Percentiles rank a stretch among this genome's conserved stretches.
Conservation (phyloP, 2,113 vertebrate species). For the Tupaia tana region DNA sequence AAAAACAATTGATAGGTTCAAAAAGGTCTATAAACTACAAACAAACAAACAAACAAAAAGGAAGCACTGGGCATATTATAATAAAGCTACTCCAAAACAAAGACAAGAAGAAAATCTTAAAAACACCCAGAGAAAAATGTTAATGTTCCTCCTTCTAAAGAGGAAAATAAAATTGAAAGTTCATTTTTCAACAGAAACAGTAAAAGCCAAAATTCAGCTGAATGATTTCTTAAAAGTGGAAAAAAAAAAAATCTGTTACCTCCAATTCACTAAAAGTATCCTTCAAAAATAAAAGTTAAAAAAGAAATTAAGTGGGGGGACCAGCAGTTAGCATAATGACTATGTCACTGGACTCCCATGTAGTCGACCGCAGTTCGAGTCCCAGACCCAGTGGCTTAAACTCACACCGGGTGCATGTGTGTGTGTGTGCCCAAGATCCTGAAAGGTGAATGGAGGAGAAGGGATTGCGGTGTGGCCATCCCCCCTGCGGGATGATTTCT, state of each 20-base stretch:
- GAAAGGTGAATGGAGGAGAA: too few relatives aligned
- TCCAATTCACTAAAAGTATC: constrained; percentile 19
- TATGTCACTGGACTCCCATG: too few relatives aligned
- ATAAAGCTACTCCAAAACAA: constrained; percentile 31
- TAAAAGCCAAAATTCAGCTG: background rate
- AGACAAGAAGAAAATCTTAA: constrained; percentile 29
- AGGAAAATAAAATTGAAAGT: constrained; percentile 53
- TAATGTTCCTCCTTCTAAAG: constrained; percentile 10
- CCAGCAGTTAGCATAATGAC: too few relatives aligned
- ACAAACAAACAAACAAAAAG: background rate
- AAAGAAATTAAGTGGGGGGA: background rate
- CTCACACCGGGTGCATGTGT: too few relatives aligned
- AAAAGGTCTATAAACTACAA: background rate
- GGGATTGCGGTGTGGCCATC: too few relatives aligned
- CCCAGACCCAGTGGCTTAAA: too few relatives aligned
- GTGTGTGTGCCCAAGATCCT: too few relatives aligned
- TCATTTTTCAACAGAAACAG: constrained; percentile 59
- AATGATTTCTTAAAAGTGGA: background rate
- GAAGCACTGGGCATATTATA: background rate
- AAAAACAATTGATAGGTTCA: constrained; percentile 3
- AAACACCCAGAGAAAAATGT: constrained; percentile 19
- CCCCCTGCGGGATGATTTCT: too few relatives aligned
- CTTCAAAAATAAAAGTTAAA: background rate
- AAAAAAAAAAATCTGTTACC: background rate
- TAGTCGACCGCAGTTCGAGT: too few relatives aligned